Base-by-base conservation (phyloP, 2,888 invertebrate species). In the Fragum sueziense region DNA sequence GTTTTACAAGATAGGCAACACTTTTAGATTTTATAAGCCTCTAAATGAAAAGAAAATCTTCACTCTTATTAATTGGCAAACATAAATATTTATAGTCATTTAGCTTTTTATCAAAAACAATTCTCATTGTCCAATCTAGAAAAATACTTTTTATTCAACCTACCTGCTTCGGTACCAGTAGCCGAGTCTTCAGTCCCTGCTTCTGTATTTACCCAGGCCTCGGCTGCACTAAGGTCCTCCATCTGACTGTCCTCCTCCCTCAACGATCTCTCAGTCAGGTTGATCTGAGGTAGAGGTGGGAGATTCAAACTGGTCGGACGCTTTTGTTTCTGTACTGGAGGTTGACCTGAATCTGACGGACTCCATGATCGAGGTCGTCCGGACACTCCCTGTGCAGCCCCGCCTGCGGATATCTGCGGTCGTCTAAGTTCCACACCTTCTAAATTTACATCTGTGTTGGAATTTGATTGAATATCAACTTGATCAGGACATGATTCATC, bases 301-400 rank as follows among this genome's bases (percentile, higher is more conserved):
- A 93, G 86, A 80, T 91, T 91, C 34, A 93, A 85, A 79, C 91
- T 92, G 27, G 92, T 92, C 14, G 93, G 93, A 57, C 93, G 88
- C 74, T 89, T 90, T 80, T 88, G 87, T 72, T 87, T 89, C 33
- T 82, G 83, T 22, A 82, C 59, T 20, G 79, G 83, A 33, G 82
- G 73, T 31, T 84, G 75, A 25, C 81, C 86, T 2, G 82, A 76
- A 22, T 86, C 84, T 22, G 86, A 78, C 3, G 88, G 88, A 25
- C 88, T 86, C 88, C 88, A 90, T 6, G 88, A 88, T 52, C 85
- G 84, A 22, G 89, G 89, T 22, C 89, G 82, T 11, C 65, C 65
- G 4, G 65, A 25, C 1, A 25, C 11, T 34, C 72, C 81, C 25
- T 57, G 34, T 4, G 71, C 75, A 31, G 27, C 52, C 47, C 34